phyloP scores from a whole-genome alignment of 2,888 invertebrate species.

The Bimastos eiseni region DNA sequence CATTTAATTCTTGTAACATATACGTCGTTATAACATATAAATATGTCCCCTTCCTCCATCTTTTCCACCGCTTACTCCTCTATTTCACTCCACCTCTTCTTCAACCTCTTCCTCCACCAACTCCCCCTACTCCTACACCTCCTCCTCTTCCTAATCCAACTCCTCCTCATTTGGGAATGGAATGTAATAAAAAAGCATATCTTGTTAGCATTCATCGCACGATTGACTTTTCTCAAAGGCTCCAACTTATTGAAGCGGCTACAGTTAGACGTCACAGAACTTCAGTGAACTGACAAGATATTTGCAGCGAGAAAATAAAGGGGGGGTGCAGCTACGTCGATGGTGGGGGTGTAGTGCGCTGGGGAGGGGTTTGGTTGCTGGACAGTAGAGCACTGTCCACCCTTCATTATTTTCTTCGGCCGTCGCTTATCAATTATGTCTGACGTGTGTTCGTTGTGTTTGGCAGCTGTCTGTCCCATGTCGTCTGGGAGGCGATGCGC shows the following conservation, averaged over 20 bases:
- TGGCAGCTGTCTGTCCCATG: neutral
- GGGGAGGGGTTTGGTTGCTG: neutral
- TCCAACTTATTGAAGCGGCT: neutral
- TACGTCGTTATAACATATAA: no score
- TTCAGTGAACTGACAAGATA: neutral
- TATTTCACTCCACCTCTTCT: no score
- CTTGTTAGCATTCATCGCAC: neutral
- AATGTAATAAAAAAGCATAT: neutral
- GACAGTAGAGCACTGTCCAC: neutral
- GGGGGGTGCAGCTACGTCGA: neutral
- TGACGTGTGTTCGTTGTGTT: neutral
- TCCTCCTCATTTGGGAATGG: no score
- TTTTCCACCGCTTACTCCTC: no score
- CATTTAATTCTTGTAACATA: no score
- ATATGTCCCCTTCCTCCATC: no score
- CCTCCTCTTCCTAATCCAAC: no score
- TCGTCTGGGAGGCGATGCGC: neutral
- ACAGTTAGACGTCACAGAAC: neutral
- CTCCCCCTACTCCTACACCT: no score
- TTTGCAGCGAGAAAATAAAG: neutral
- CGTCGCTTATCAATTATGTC: neutral
- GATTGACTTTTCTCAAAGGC: neutral
- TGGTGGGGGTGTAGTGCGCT: neutral
- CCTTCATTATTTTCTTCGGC: neutral
- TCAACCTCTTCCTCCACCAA: no score